Base-by-base conservation (phyloP, 2,797 vertebrate genomes). In the Melanotaenia trifasciata region DNA sequence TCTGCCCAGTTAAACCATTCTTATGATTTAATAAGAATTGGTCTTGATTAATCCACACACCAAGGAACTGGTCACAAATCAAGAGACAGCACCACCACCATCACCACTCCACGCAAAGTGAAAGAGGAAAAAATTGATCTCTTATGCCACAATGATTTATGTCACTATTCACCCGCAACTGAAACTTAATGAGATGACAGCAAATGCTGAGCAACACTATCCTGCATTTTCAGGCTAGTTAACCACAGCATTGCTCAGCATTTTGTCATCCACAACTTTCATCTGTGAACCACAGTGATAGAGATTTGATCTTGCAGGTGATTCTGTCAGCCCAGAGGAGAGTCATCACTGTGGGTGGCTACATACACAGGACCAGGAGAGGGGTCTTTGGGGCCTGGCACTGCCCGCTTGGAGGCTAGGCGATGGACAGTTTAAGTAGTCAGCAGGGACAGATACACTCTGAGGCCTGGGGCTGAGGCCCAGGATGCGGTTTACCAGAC, bases 351-450 rank as follows among this genome's bases (percentile, higher is more conserved):
- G n/a, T 24, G 56, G 77, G 66, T 30, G 61, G 72, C 90, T 93
- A 90, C 97, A 96, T 98, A 99, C 97, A 85, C 98, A 97, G 94
- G 96, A 95, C 97, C 97, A 99, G 62, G 97, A 99, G 88, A 96
- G 93, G 78, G 97, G 97, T 94, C 97, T 96, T 94, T 96, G 95
- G 88, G 94, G 91, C 94, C 93, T 95, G 94, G 87, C 69, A 71
- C 91, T 89, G 91, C 94, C 91, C 78, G 90, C 92, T 91, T 87
- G 90, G 74, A 82, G 89, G 86, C 89, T 64, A 81, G 93, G 91
- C 51, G 90, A 78, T 78, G 94, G 87, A 90, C 95, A 94, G 93
- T 91, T 94, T 35, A 95, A 94, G 95, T 94, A 95, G 84, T 97
- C 97, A 79, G 94, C 92, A 82, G 96, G 95, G 88, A 96, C 94